Base-by-base conservation (phyloP, 2,888 invertebrate species). In the Thyatira batis region DNA sequence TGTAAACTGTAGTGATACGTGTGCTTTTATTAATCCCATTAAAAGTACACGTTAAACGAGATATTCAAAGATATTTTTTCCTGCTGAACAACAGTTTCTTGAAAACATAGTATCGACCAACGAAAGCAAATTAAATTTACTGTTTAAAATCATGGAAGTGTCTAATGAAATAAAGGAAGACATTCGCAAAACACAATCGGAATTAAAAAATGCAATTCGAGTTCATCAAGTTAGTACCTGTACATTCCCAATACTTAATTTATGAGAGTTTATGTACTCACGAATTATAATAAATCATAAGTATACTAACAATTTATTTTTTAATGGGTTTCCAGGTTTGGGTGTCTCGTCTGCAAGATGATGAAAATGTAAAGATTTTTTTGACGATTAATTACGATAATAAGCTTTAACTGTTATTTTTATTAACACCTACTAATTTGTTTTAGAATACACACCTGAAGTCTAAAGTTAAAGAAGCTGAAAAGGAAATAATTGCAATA, bases 81-180 rank as follows among this genome's bases (percentile, higher is more conserved):
- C n/a, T n/a, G n/a, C n/a, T n/a, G n/a, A n/a, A n/a, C n/a, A n/a
- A n/a, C n/a, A n/a, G n/a, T n/a, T n/a, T n/a, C n/a, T n/a, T n/a
- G n/a, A n/a, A n/a, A n/a, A n/a, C n/a, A n/a, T n/a, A n/a, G n/a
- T n/a, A n/a, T n/a, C n/a, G n/a, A n/a, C n/a, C n/a, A n/a, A n/a
- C n/a, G n/a, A n/a, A n/a, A n/a, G n/a, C n/a, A n/a, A n/a, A n/a
- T n/a, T n/a, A n/a, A n/a, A n/a, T n/a, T n/a, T n/a, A n/a, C n/a
- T n/a, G 46, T 23, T n/a, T 43, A 46, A 43, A 52, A 61, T 53
- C 52, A 94, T 94, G 94, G 93, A 94, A 92, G 93, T 94, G 66
- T 93, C 94, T 57, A 93, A 93, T 76, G 90, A 93, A 82, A 92
- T 94, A 74, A 93, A 93, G 73, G 93, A 93, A 84, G 93, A 94